A percentile compares a stretch with the other conserved stretches of the same genome.
Conservation (phyloP, 2,113 vertebrate genomes). For the Xenus cinereus region DNA sequence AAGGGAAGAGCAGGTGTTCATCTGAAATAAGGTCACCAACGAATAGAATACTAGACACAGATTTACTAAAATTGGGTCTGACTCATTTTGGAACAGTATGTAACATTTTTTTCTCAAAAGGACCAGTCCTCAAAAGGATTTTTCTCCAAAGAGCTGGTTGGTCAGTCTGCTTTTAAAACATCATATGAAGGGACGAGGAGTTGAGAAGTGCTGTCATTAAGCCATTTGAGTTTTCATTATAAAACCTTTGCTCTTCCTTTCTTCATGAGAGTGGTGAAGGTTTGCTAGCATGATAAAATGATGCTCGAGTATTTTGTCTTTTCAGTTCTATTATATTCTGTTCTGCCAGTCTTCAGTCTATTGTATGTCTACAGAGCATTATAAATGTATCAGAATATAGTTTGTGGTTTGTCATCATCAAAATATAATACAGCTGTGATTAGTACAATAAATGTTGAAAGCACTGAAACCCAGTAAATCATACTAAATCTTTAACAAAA, state of each 20-base stretch:
- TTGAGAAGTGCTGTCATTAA: slow-evolving; percentile 10
- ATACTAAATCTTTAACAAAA: not conserved
- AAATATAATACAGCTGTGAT: not conserved
- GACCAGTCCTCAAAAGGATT: not conserved
- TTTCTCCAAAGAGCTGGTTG: not conserved
- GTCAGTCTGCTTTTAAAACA: slow-evolving; percentile 25
- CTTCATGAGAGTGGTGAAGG: not conserved
- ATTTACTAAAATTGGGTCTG: slow-evolving; percentile 50
- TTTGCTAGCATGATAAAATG: not conserved
- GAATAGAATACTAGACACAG: slow-evolving; percentile 24
- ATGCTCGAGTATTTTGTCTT: not conserved
- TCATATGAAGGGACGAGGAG: not conserved
- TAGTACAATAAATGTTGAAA: slow-evolving; percentile 5
- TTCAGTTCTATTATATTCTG: not conserved
- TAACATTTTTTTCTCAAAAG: slow-evolving; percentile 19
- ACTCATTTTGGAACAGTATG: slow-evolving; percentile 54
- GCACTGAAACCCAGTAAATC: not conserved
- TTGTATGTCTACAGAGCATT: not conserved
- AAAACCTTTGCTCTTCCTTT: not conserved
- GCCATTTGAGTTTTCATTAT: slow-evolving; percentile 14
- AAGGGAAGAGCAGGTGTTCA: slow-evolving; percentile 37
- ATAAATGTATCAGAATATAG: not conserved
- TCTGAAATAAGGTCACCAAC: slow-evolving; percentile 57
- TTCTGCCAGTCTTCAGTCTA: not conserved
- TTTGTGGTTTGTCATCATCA: not conserved